These are phyloP conservation scores for Dryobates pubescens DNA, from an alignment of 2,797 vertebrate genomes.

Conservation along the genomic window DNA sequence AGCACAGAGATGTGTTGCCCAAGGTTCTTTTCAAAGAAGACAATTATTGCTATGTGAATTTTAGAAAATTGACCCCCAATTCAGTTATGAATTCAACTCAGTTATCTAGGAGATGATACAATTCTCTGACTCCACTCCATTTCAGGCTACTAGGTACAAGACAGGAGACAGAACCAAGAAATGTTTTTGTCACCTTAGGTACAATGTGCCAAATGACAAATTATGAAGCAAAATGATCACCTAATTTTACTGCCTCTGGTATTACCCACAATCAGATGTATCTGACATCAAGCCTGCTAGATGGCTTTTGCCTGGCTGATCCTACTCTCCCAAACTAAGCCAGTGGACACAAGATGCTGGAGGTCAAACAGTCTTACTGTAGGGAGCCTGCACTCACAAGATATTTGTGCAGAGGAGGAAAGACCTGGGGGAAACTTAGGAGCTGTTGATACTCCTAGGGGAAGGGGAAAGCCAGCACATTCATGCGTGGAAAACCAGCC, in stretches of 20 bases:
- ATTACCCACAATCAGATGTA: not conserved
- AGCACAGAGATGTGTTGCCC: not conserved
- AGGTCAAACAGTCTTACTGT: not conserved
- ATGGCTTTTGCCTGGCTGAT: not conserved
- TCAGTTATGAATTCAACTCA: not conserved
- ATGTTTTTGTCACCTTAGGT: not conserved
- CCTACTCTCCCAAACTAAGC: conserved; percentile 15
- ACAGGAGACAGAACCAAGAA: not conserved
- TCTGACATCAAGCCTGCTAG: not conserved
- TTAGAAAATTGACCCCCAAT: not conserved
- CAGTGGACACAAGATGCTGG: not conserved
- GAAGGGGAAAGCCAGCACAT: not conserved
- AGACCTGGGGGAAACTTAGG: not conserved
- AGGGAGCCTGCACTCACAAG: not conserved
- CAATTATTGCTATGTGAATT: not conserved
- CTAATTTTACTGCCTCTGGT: not conserved
- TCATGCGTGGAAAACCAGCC: not conserved
- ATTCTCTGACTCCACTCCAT: not conserved
- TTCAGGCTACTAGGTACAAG: not conserved
- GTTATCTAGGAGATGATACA: not conserved
- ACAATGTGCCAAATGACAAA: not conserved
- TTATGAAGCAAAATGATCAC: not conserved
- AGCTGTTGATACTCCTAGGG: not conserved
- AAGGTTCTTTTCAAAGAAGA: not conserved
- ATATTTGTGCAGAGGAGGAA: not conserved